These are phyloP conservation scores for Laothoe populi DNA, from an alignment of 2,888 invertebrate species.

Conservation along the genomic window DNA sequence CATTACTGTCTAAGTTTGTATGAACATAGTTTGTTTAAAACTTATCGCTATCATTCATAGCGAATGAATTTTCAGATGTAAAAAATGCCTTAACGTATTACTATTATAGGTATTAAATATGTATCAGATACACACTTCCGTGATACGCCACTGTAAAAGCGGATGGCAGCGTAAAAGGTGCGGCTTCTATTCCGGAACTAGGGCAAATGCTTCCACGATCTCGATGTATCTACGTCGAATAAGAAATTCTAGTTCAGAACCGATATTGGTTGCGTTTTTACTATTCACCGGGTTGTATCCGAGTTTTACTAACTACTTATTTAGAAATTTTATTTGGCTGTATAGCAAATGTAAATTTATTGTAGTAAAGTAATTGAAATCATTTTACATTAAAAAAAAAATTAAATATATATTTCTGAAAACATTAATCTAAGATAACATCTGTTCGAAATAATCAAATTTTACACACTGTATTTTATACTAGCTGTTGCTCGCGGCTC, in stretches of 20 bases:
- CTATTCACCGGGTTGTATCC: neutral
- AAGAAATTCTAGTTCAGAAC: constrained; percentile 7
- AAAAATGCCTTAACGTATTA: neutral
- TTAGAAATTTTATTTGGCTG: no score
- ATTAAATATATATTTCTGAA: no score
- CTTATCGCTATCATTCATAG: neutral
- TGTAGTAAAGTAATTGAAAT: no score
- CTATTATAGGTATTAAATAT: neutral
- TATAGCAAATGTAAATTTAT: no score
- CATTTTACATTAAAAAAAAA: no score
- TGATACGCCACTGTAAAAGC: constrained; percentile 12
- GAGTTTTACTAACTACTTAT: neutral
- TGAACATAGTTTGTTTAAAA: constrained; percentile 6
- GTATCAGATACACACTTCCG: constrained; percentile 7
- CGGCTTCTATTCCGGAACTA: constrained; percentile 20
- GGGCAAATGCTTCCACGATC: constrained; percentile 21
- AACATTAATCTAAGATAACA: no score
- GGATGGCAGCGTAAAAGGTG: constrained; percentile 16
- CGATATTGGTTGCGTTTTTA: neutral
- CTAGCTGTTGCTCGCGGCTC: no score
- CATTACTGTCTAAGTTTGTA: neutral
- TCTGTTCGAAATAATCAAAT: no score
- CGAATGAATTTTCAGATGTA: neutral
- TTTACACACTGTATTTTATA: neutral
- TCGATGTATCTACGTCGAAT: constrained; percentile 15